These are phyloP conservation scores for Epizoanthus rinbou DNA, from an alignment of 92 coral and sea anemone species.

Conservation along the genomic window DNA sequence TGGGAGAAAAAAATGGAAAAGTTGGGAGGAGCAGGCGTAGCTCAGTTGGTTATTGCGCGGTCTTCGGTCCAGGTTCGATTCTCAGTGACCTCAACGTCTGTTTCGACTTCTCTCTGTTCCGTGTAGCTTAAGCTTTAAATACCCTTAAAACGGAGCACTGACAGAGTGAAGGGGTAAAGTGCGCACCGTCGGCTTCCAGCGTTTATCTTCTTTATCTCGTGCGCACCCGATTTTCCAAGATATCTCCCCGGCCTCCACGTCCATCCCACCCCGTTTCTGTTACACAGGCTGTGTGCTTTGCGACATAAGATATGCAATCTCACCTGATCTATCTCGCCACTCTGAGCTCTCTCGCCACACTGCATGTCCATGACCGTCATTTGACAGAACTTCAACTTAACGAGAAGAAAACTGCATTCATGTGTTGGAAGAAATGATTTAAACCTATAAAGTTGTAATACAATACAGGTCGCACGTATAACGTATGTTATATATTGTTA, in stretches of 20 bases:
- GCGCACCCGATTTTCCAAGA: neutral
- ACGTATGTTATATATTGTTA: too few species aligned
- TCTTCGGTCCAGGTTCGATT: too few species aligned
- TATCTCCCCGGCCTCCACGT: neutral
- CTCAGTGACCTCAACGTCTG: too few species aligned
- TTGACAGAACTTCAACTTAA: slow-evolving; percentile 71
- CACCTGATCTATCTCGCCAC: slow-evolving; percentile 89
- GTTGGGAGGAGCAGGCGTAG: neutral
- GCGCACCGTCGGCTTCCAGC: too few species aligned
- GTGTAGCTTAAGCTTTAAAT: too few species aligned
- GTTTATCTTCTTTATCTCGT: too few species aligned
- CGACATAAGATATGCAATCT: neutral
- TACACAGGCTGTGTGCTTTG: neutral
- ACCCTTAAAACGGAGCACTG: neutral
- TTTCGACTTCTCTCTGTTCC: too few species aligned
- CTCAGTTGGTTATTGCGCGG: neutral
- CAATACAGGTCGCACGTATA: neutral
- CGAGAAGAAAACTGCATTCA: neutral
- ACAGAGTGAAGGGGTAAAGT: neutral
- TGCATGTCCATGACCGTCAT: slow-evolving; percentile 61
- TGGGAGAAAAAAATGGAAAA: neutral
- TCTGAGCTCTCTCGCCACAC: slow-evolving; percentile 64
- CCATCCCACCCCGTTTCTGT: neutral
- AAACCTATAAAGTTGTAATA: neutral
- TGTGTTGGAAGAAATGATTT: too few species aligned